These are phyloP conservation scores for Drosophila pseudotakahashii DNA, from an alignment of 2,888 invertebrate genomes.

Conservation along the genomic window DNA sequence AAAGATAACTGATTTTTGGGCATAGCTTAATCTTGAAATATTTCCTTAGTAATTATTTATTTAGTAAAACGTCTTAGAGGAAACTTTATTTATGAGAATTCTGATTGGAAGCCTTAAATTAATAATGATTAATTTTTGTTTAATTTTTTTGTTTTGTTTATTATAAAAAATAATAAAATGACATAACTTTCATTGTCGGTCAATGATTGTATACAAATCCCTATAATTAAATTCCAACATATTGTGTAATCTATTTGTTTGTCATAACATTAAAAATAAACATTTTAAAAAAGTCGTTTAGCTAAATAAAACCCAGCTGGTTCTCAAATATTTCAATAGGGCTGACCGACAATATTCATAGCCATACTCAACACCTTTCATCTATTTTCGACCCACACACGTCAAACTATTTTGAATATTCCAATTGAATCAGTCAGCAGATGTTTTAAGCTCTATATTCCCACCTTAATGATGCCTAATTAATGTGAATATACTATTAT, in stretches of 20 bases:
- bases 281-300: constrained; percentile 3
- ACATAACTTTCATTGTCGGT: too few relatives aligned
- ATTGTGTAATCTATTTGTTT: not conserved
- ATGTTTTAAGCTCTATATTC: constrained; percentile 4
- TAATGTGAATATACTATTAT: not conserved
- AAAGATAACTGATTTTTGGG: not conserved
- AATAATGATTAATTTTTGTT: too few relatives aligned
- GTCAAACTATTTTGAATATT: constrained; percentile 12
- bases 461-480: constrained; percentile 5
- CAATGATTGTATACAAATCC: not conserved
- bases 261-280: not conserved
- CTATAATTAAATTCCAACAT: not conserved
- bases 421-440: constrained; percentile 26
- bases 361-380: constrained; percentile 66
- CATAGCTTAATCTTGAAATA: not conserved
- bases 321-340: constrained; percentile 3
- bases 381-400: constrained; percentile 47
- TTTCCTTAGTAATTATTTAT: too few relatives aligned
- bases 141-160: too few relatives aligned
- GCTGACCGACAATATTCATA: constrained; percentile 51
- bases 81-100: too few relatives aligned
- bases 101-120: too few relatives aligned
- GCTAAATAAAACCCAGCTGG: constrained; percentile 14
- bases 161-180: too few relatives aligned
- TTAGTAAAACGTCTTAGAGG: too few relatives aligned